Evolutionary conservation across 2,113 vertebrate species (phyloP), one percentile per base, ranked within the genome.

Genomic region (Turnix velox): DNA sequence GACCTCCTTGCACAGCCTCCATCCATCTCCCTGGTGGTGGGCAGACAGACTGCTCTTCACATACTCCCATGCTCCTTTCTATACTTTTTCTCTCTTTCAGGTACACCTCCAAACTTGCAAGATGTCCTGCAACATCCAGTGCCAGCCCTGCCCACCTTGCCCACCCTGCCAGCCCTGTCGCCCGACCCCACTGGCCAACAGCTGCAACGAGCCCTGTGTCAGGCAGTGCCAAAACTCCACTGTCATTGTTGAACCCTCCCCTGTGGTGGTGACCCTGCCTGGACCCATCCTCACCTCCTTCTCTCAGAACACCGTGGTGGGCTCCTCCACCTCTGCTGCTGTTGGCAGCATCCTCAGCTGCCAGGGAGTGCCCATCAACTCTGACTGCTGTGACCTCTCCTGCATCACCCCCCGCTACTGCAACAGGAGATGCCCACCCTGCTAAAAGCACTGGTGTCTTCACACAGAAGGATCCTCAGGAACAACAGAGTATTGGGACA

Each of bases 361-460:
- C 17, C 2, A 59, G 2, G 55, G 72, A 31, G 33, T 75, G 5
- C 75, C 75, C 48, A 78, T 75, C 59, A 33, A 17, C 24, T 78
- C 75, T 3, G 14, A 11, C 0, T 23, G 75, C 48, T 77, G 17
- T 19, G 61, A 51, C 30, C 37, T 77, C 11, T 77, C 83, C 0
- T 1, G 63, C n/a, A 18, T 86, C 4, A 2, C 8, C 54, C 52
- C 16, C 23, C 22, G 28, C 73, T 86, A 39, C 73, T 86, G 39
- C 0, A 5, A 46, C 23, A 77, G n/a, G 1, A 43, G 7, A 1
- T 65, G 33, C 14, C 24, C 1, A 18, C 62, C 63, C 25, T 68
- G 73, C 28, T 46, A 59, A 61, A 68, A 14, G 12, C 19, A 19
- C 12, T 28, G 24, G 18, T 24, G 45, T 33, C 65, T 28, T 22